phyloP scores from a whole-genome alignment of 2,113 vertebrate species.

The Puma concolor region DNA sequence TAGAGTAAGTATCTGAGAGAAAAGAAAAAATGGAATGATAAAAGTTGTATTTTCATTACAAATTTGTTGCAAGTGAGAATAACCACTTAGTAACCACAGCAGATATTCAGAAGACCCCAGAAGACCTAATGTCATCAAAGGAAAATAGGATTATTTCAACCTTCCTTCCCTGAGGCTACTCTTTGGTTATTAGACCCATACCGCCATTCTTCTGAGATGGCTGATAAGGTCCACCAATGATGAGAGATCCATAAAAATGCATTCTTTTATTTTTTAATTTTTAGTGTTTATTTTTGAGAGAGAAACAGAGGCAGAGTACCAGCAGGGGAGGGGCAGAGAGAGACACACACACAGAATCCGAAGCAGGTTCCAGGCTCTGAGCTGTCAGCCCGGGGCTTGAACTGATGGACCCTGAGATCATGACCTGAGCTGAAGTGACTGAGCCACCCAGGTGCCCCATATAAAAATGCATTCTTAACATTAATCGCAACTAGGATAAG shows the following conservation, averaged over 20 bases:
- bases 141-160: not conserved
- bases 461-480: not conserved
- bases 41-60: not conserved
- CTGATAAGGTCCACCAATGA: not conserved
- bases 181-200: not conserved
- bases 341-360: no score
- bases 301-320: no score
- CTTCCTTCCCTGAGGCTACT: not conserved
- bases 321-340: no score
- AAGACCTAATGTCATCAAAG: not conserved
- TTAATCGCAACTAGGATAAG: not conserved
- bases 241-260: not conserved
- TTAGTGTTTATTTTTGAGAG: no score
- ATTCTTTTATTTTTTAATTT: not conserved
- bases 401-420: no score
- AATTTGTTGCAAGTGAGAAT: not conserved
- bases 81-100: not conserved
- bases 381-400: no score
- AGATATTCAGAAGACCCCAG: not conserved
- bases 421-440: no score
- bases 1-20: not conserved
- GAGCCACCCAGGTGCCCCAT: no score
- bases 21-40: not conserved
- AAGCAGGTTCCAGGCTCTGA: no score
- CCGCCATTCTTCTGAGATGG: not conserved